Percentiles rank a stretch among this genome's conserved stretches.
Conservation (phyloP, 2,888 invertebrate genomes). For the Atherix ibis region DNA sequence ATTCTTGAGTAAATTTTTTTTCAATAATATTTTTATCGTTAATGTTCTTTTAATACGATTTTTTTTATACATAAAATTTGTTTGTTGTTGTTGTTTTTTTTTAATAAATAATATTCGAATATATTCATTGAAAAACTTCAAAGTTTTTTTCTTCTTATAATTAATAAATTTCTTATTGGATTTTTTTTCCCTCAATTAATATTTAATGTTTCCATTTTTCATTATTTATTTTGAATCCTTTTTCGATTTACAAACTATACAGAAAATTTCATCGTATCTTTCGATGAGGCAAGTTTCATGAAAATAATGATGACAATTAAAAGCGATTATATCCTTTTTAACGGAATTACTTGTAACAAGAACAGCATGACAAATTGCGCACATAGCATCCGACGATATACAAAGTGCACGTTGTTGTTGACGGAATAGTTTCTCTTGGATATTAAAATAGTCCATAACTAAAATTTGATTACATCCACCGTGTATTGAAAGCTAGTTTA, state of each 20-base stretch:
- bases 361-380: slow-evolving; percentile 62
- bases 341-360: slow-evolving; percentile 57
- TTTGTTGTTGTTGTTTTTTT: too few relatives aligned
- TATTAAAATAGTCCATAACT: slow-evolving; percentile 75
- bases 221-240: too few relatives aligned
- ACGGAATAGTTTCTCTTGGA: slow-evolving; percentile 64
- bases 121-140: too few relatives aligned
- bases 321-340: slow-evolving; percentile 58
- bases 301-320: slow-evolving; percentile 80
- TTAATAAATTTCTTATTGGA: too few relatives aligned
- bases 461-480: slow-evolving; percentile 82
- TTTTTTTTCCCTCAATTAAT: too few relatives aligned
- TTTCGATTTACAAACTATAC: slow-evolving; percentile 14
- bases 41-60: too few relatives aligned
- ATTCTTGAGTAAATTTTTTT: too few relatives aligned
- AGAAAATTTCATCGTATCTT: slow-evolving; percentile 12
- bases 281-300: slow-evolving; percentile 68
- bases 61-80: too few relatives aligned
- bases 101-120: too few relatives aligned
- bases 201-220: too few relatives aligned
- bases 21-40: too few relatives aligned
- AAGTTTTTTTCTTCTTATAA: too few relatives aligned
- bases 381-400: slow-evolving; percentile 54
- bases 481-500: slow-evolving; percentile 68
- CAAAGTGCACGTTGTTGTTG: slow-evolving; percentile 65